Base-by-base conservation (phyloP, 2,113 vertebrate species). In the Ageneiosus marmoratus region DNA sequence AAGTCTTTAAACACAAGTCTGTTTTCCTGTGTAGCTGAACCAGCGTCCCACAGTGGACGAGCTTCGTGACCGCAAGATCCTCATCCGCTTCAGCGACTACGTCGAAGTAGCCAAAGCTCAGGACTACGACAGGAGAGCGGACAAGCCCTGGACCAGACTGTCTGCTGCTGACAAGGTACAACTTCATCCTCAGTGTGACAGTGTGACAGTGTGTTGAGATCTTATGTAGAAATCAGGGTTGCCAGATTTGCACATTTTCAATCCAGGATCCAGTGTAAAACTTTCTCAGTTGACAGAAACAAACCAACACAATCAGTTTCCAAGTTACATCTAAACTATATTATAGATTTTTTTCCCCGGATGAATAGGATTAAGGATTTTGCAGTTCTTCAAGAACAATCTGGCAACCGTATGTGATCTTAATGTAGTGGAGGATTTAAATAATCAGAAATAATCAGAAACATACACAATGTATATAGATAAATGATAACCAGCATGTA, bases 101-200 rank as follows among this genome's bases (percentile, higher is more conserved):
- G 98, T 99, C 89, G 98, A 99, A 91, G 98, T 99, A 93, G 98
- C 98, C 55, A 99, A 97, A 95, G 98, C 98, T 89, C 97, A 99
- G 95, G 98, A 99, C 93, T 99, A 99, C 0, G 98, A 99, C 95
- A 91, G 98, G 80, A 90, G 98, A 77, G 97, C 98, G 0, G 98
- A 99, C 91, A 99, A 99, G 85, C 98, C 98, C 3, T 99, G 97
- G 98, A 99, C 98, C 9, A 90, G 98, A 79, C 94, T 99, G 87
- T 99, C 98, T 29, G 97, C 98, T 70, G 94, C 98, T 83, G 98
- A 99, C 84, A 99, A 99, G 97, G 98, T 98, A 91, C 70, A 16
- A 16, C 74, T 46, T 69, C 65, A 22, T 48, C 44, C 69, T 12
- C 63, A 75, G 81, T 3, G 16, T 7, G 5, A 63, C 29, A 29